Evolutionary conservation across 2,113 vertebrate genomes (phyloP).

Genomic region (Lampris incognitus): DNA sequence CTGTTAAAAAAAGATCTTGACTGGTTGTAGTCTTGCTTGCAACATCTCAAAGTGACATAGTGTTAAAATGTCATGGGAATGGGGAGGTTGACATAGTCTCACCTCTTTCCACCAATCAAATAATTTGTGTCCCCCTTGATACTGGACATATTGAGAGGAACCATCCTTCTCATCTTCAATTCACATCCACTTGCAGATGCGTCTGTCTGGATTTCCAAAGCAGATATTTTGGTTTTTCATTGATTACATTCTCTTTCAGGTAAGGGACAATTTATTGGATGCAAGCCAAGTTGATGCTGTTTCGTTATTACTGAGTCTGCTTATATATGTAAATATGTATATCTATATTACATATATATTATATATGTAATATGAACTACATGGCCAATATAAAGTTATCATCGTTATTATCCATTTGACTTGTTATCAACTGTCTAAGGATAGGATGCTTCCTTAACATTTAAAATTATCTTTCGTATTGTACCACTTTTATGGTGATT

Average conservation of each 20-base stretch:
- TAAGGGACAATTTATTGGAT: background rate
- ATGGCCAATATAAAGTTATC: background rate
- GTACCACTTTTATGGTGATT: background rate
- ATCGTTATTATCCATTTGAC: background rate
- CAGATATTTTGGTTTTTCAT: constrained; percentile 23
- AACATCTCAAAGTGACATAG: background rate
- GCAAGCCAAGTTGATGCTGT: background rate
- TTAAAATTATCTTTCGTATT: background rate
- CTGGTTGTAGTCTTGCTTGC: constrained; percentile 4
- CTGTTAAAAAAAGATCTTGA: too few species aligned
- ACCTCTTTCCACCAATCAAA: constrained; percentile 58
- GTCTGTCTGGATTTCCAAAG: constrained; percentile 30
- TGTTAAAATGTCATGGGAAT: constrained; percentile 35
- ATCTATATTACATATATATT: background rate
- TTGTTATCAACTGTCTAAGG: background rate
- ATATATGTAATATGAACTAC: too few species aligned
- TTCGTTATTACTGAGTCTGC: background rate
- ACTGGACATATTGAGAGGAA: constrained; percentile 24
- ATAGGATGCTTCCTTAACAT: background rate
- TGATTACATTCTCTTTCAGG: constrained; percentile 1
- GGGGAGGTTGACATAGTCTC: background rate
- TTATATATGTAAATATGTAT: too few species aligned
- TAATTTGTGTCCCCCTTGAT: constrained; percentile 17
- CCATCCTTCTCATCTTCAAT: constrained; percentile 25
- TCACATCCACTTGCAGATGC: constrained; percentile 32